Evolutionary conservation across 2,797 vertebrate genomes (phyloP), one percentile per base, ranked within the genome.

Genomic region (Mergus octosetaceus): DNA sequence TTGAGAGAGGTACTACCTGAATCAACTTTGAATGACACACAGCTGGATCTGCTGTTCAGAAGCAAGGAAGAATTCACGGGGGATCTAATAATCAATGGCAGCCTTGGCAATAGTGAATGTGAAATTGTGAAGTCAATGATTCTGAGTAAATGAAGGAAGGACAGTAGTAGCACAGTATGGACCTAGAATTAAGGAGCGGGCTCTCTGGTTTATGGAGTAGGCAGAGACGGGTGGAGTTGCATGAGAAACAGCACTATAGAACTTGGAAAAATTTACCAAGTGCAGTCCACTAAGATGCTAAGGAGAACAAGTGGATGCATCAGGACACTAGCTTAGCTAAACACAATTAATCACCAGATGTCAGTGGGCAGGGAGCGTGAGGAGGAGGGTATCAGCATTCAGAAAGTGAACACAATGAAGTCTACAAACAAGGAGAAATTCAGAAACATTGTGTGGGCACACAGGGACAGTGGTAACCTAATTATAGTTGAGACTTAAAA

Each of bases 111-210:
- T 58, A 38, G 14, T 62, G 13, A 54, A 22, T 10, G 4, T 73
- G 32, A 76, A 65, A 45, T 73, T 70, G 17, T 62, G 45, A 85
- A 73, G 57, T 19, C 76, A 17, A 36, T 61, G 27, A 69, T 47
- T n/a, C 56, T 70, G 43, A 88, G 51, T 75, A 36, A 27, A 1
- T 24, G 28, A 51, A 79, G 21, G 14, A 70, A 69, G 72, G 20
- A 57, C 11, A 76, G 14, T n/a, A 64, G 13, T 28, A 64, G 15
- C 0, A 2, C 19, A 25, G 3, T 34, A 66, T 0, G 9, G 28
- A 25, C 7, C 7, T 66, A 6, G 22, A 86, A 24, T 36, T 75
- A 74, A 41, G 18, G 53, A 84, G 16, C 2, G 15, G 17, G 61
- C 10, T 60, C 30, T 79, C 85, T 62, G 75, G 3, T 24, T 84